Conservation (phyloP, 1,140 invertebrate genomes). For the Chrysoperla carnea region DNA sequence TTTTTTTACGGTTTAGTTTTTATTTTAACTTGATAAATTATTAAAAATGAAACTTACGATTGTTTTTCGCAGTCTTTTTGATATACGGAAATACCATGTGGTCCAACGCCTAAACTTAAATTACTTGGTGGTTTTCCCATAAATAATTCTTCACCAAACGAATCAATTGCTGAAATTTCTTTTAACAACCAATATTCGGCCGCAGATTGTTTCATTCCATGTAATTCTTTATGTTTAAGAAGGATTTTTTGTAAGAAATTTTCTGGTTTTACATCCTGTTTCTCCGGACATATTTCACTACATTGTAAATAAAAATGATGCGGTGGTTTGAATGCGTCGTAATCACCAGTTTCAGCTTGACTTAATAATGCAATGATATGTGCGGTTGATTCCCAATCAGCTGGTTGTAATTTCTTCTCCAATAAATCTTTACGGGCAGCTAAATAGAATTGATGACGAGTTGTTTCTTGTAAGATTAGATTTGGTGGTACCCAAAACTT, state of each 20-base stretch:
- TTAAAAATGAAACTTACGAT: conserved; percentile 23
- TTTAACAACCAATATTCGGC: conserved; percentile 70
- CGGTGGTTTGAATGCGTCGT: conserved; percentile 35
- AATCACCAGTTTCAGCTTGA: conserved; percentile 51
- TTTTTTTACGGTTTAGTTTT: too few species aligned
- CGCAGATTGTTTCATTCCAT: conserved; percentile 32
- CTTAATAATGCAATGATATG: conserved; percentile 57
- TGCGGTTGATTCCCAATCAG: conserved; percentile 48
- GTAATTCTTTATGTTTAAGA: conserved; percentile 35
- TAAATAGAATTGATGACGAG: conserved; percentile 68
- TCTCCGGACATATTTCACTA: conserved; percentile 28
- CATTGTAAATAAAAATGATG: conserved; percentile 40
- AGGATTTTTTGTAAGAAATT: conserved; percentile 43
- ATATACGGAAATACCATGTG: conserved; percentile 62
- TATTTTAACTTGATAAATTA: too few species aligned
- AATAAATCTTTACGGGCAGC: conserved; percentile 57
- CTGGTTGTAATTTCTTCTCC: conserved; percentile 46
- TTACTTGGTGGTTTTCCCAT: conserved; percentile 39
- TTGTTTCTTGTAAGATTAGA: conserved; percentile 63
- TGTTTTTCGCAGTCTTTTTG: conserved; percentile 39
- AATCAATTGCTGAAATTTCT: conserved; percentile 55
- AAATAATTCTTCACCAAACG: conserved; percentile 72
- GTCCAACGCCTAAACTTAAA: conserved; percentile 52
- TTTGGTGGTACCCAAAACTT: conserved; percentile 87
- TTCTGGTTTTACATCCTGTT: conserved; percentile 36